Base-by-base conservation (phyloP, 2,888 invertebrate genomes). In the Mellilla xanthometata region DNA sequence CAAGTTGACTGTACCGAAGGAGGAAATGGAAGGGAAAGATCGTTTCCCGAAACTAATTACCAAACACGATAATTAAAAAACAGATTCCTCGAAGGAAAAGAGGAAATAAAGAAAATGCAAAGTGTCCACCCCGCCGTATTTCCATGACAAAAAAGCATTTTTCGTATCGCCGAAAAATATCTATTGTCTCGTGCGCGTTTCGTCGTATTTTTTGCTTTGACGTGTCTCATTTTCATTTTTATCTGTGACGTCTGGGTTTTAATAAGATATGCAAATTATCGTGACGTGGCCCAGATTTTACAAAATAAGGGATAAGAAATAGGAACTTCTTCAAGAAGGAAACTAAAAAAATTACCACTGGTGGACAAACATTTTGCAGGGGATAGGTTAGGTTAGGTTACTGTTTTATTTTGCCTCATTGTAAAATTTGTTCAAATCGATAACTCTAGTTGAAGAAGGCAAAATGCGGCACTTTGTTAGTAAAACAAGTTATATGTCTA, bases 31-130 rank as follows among this genome's bases (percentile, higher is more conserved):
- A 72, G 75, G 79, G 77, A 76, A 71, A 77, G 80, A 84, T 83
- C 85, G 81, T 82, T 83, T 77, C 82, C 82, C 79, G 73, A 83
- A 89, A 87, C 88, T 88, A 89, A 89, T 89, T 88, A 86, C 84
- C 81, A 88, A 89, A 87, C 86, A 87, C 83, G 86, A 83, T 87
- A 87, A 87, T 89, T 88, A 88, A 87, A 81, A 86, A 87, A 85
- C 87, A 87, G 87, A 88, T 84, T 85, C 71, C 79, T 76, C 66
- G 66, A 64, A 72, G 76, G 71, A 72, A 79, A 72, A 71, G 69
- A 76, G 76, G 76, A 80, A 79, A 85, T 80, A 82, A 85, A 84
- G 85, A 82, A 83, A 87, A 87, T 87, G 84, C 86, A 83, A 84
- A 89, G 84, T 84, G 83, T 85, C 82, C 79, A 76, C 73, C 81